Evolutionary conservation across 2,888 invertebrate genomes (phyloP), one percentile per base, ranked within the genome.

Genomic region (Drosophila basisetae): DNA sequence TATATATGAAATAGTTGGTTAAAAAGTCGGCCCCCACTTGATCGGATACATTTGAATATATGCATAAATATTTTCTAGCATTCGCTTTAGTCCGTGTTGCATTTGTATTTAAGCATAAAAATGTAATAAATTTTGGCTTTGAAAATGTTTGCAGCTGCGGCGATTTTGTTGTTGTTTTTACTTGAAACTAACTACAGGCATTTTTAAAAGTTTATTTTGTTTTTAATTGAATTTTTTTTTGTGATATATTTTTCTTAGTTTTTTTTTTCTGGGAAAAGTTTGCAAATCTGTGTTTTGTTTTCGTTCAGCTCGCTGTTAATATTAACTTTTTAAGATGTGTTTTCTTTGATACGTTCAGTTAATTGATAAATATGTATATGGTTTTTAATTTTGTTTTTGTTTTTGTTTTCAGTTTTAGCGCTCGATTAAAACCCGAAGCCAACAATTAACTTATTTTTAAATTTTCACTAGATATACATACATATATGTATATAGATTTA

Each of bases 111-210:
- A 76, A 75, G 76, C 88, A 83, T 90, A 86, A 88, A 76, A 86
- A 79, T 79, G 75, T 13, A 63, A 83, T 90, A 88, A 84, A 88
- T 88, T 88, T 87, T 87, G 90, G 87, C 87, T 86, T 90, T 85
- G 80, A 87, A 88, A 88, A 82, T 70, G 64, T 25, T 47, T 47
- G 47, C 47, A 47, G 16, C 25, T 16, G 47, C 47, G 16, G 16
- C 47, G 47, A 47, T 30, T 87, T 81, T 30, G 9, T 61, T 31
- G 31, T 67, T 53, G 31, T 68, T 47, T 70, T 78, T 81, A 77
- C 66, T 84, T 90, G 85, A 71, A 88, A 84, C 91, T 92, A 92
- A 85, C 91, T 91, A 91, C 90, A 90, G 91, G 89, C 91, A 60
- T 74, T 39, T 56, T 55, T 50, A 41, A 25, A 50, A 25, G 59